Evolutionary conservation across 2,113 vertebrate genomes (phyloP).

Genomic region (Arothron firmamentum): DNA sequence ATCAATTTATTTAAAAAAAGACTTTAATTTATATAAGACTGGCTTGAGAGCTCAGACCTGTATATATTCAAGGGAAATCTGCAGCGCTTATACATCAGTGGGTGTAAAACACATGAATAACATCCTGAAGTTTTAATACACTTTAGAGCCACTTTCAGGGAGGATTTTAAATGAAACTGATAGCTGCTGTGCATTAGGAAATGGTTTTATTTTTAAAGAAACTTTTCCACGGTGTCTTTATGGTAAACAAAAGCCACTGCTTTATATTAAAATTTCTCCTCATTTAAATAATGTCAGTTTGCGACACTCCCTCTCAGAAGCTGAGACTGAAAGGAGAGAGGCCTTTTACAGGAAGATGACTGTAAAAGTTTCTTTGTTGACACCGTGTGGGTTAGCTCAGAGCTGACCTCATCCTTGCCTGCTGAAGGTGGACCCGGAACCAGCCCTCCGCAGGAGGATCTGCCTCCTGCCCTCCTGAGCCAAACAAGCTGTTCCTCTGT

Average conservation of each 20-base stretch:
- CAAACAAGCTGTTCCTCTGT: conserved; percentile 59
- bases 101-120: not conserved
- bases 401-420: conserved; percentile 47
- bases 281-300: conserved; percentile 1
- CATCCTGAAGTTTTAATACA: not conserved
- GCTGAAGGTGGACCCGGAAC: conserved; percentile 44
- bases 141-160: not conserved
- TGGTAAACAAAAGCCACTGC: too few relatives aligned
- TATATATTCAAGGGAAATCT: not conserved
- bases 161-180: not conserved
- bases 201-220: conserved; percentile 7
- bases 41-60: not conserved
- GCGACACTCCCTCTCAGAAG: too few relatives aligned
- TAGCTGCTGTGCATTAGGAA: not conserved
- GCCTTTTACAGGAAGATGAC: too few relatives aligned
- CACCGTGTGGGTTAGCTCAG: conserved; percentile 19
- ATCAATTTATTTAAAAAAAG: too few relatives aligned
- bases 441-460: conserved; percentile 30
- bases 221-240: not conserved
- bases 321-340: too few relatives aligned
- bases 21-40: not conserved
- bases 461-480: conserved; percentile 26
- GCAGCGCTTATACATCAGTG: not conserved
- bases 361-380: not conserved
- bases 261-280: too few relatives aligned